A percentile compares a stretch with the other conserved stretches of the same genome.
phyloP scores from a whole-genome alignment of 2,113 vertebrate species.

The Vicugna pacos region DNA sequence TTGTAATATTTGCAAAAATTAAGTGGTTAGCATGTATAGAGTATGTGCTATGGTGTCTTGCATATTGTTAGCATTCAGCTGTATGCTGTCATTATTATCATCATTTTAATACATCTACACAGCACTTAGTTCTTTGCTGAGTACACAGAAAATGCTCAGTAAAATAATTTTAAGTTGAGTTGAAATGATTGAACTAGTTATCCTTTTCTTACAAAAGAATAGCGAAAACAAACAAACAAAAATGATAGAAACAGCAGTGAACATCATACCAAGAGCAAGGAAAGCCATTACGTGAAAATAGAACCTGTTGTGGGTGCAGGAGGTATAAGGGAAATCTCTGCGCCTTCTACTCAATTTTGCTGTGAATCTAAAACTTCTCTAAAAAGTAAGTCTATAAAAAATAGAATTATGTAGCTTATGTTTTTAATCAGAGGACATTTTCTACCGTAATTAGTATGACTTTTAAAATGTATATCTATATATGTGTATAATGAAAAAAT shows the following conservation, averaged over 20 bases:
- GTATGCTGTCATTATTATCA: background rate
- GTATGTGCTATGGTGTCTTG: background rate
- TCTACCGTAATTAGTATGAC: background rate
- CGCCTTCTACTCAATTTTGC: background rate
- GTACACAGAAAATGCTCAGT: background rate
- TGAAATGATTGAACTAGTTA: background rate
- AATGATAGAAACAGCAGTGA: background rate
- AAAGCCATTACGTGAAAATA: background rate
- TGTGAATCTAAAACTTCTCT: background rate
- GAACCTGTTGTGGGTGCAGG: background rate
- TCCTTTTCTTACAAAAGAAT: background rate
- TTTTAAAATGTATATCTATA: background rate
- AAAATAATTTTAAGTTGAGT: background rate
- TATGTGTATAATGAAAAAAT: background rate
- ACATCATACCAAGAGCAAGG: background rate
- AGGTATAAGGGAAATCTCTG: background rate
- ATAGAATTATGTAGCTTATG: background rate
- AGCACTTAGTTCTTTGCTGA: background rate
- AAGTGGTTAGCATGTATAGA: background rate
- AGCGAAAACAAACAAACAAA: background rate
- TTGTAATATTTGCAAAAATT: background rate
- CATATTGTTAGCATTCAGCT: background rate
- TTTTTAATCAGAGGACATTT: background rate
- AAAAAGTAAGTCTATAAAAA: conserved; percentile 2
- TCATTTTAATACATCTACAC: background rate